Evolutionary conservation across 2,888 invertebrate genomes (phyloP), one percentile per base, ranked within the genome.

Genomic region (Tetrapedia diversipes): DNA sequence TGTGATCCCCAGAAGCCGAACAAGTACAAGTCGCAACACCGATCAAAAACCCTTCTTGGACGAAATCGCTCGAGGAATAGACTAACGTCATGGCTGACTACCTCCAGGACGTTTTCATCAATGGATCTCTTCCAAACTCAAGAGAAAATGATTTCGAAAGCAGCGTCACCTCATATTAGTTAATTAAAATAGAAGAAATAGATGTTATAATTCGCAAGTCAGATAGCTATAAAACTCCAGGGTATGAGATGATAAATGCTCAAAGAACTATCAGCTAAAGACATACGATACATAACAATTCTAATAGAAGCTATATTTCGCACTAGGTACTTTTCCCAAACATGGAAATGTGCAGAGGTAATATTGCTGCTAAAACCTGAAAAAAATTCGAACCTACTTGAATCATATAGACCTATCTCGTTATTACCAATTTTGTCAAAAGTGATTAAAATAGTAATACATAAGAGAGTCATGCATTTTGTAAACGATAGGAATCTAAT

Each of bases 321-420:
- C 2, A 34, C 34, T 2, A 45, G 32, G 22, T 29, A 65, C 19
- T n/a, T n/a, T n/a, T n/a, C n/a, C n/a, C n/a, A n/a, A n/a, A n/a
- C n/a, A n/a, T n/a, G n/a, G n/a, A n/a, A 64, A 64, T 64, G 64
- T 53, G 39, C 41, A 14, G 32, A 53, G 29, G 11, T 43, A 3
- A 64, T 53, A 10, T 53, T 29, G 7, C 22, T 43, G 16, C 14
- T 45, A n/a, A 65, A 54, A 34, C 45, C 29, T 43, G 43, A n/a
- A 43, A 24, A 34, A 47, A 10, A 66, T 14, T 45, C 24, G 22
- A 56, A 11, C 10, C 4, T 14, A 4, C 14, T 11, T 6, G 14
- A 45, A 32, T 32, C 45, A 29, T 59, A 32, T n/a, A 43, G 19
- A 14, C 41, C 19, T n/a, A 59, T 32, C 2, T 59, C 59, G 14